Percentiles rank a stretch among this genome's conserved stretches.
Evolutionary conservation across 2,113 vertebrate species (phyloP).

Genomic region (Indri indri): DNA sequence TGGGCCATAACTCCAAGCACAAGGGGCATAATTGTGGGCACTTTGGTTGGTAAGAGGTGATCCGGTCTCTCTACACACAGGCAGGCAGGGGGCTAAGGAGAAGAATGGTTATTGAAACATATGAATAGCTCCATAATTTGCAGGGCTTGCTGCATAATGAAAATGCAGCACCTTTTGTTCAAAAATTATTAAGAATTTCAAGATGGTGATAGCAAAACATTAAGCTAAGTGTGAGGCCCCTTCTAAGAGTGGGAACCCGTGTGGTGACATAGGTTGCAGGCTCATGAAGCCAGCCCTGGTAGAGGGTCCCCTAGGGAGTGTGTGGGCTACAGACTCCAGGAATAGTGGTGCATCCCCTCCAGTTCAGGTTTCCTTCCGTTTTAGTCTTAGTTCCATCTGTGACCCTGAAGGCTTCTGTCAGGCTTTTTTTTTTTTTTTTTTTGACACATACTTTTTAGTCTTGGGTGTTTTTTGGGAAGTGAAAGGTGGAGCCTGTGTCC

Average conservation of each 20-base stretch:
- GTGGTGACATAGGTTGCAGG: neutral
- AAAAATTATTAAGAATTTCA: neutral
- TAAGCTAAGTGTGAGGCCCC: neutral
- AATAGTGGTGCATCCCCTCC: neutral
- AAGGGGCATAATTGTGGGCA: neutral
- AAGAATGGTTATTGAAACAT: neutral
- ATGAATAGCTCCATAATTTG: neutral
- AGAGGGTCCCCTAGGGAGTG: neutral
- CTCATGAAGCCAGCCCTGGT: neutral
- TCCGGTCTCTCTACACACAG: neutral
- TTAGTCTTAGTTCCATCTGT: neutral
- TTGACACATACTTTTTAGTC: neutral
- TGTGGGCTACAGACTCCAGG: neutral
- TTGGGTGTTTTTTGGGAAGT: neutral
- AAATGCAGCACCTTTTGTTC: neutral
- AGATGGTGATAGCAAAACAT: neutral
- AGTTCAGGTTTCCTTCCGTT: neutral
- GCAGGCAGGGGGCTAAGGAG: neutral
- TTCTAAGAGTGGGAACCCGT: neutral
- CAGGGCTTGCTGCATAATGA: neutral
- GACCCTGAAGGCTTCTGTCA: neutral
- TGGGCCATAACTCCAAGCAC: neutral
- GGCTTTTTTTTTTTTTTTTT: neutral
- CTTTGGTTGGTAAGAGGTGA: neutral
- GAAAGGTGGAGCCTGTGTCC: neutral